phyloP scores from a whole-genome alignment of 1,140 invertebrate species.

The Drosophila trapezifrons region DNA sequence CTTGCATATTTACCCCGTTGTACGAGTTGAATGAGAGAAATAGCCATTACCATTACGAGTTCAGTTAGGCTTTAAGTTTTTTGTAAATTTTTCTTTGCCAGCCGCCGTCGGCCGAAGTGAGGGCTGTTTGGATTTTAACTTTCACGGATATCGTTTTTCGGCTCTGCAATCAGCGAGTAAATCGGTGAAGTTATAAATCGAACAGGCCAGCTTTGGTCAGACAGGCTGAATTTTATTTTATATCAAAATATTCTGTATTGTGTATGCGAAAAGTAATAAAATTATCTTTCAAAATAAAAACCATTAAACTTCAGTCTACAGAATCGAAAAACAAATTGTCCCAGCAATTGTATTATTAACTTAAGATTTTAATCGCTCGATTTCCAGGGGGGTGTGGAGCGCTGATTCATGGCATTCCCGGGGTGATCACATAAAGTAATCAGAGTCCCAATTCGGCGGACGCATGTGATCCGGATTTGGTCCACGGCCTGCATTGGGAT shows the following conservation, averaged over 20 bases:
- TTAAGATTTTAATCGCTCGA: constrained; percentile 46
- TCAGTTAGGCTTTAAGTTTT: constrained; percentile 44
- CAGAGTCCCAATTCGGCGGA: constrained; percentile 85
- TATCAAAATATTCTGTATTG: constrained; percentile 53
- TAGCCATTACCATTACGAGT: constrained; percentile 56
- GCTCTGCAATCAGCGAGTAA: background rate
- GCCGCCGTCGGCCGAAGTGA: background rate
- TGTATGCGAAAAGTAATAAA: constrained; percentile 56
- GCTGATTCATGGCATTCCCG: background rate
- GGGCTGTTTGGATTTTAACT: constrained; percentile 7
- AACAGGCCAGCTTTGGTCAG: background rate
- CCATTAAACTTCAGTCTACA: constrained; percentile 1
- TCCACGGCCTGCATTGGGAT: constrained; percentile 72
- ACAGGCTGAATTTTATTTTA: constrained; percentile 36
- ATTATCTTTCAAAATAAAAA: constrained; percentile 38
- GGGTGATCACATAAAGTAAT: constrained; percentile 68
- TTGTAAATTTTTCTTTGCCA: constrained; percentile 44
- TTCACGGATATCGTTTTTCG: background rate
- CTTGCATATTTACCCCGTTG: constrained; percentile 44
- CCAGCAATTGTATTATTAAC: constrained; percentile 23
- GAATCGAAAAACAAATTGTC: background rate
- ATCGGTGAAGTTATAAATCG: background rate
- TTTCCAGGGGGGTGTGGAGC: background rate
- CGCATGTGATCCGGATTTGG: constrained; percentile 90
- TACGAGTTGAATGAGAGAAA: constrained; percentile 41